Evolutionary conservation across 2,113 vertebrate genomes (phyloP), one percentile per base, ranked within the genome.

Genomic region (Myiozetetes cayanensis): DNA sequence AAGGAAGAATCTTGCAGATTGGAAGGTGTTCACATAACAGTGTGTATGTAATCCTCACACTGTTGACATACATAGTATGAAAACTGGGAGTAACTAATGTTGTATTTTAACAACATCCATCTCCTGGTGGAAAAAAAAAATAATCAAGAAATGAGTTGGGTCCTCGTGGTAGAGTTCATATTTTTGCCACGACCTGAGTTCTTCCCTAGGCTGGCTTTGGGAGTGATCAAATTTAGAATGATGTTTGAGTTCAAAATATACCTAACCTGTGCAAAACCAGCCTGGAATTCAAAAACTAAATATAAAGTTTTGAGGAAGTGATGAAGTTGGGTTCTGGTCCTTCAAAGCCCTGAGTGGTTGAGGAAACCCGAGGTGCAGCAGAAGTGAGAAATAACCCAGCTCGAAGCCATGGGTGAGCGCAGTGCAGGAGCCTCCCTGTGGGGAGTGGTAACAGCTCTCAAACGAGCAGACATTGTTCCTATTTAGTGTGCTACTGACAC

Each of bases 351-450:
- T 50, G 58, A 49, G 37, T 41, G 15, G 20, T 7, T 82, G 50
- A 79, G 27, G 44, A 83, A 75, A 72, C 3, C 31, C 33, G 37
- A 75, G 47, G 47, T 7, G 10, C 27, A 68, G 39, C 21, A 62
- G 43, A 59, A 68, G 35, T 0, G 3, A 73, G 52, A 46, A 59
- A 68, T 20, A 27, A 58, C 11, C 31, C 43, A 62, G 47, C 6
- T 23, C 10, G 3, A 2, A 9, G 6, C 6, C 55, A 39, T 0
- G 1, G 52, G 23, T 0, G 0, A 43, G 20, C 5, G 18, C 21
- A 33, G 55, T 24, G 30, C 44, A 61, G 41, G 20, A 65, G 4
- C 19, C 12, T 72, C 55, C 44, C 50, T 39, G 27, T 5, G 31
- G 23, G 22, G 17, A 55, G 3, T 0, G 49, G 35, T n/a, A 63